Percentiles rank a stretch among this genome's conserved stretches.
Evolutionary conservation across 2,888 invertebrate genomes (phyloP).

Genomic region (Melipona beecheii): DNA sequence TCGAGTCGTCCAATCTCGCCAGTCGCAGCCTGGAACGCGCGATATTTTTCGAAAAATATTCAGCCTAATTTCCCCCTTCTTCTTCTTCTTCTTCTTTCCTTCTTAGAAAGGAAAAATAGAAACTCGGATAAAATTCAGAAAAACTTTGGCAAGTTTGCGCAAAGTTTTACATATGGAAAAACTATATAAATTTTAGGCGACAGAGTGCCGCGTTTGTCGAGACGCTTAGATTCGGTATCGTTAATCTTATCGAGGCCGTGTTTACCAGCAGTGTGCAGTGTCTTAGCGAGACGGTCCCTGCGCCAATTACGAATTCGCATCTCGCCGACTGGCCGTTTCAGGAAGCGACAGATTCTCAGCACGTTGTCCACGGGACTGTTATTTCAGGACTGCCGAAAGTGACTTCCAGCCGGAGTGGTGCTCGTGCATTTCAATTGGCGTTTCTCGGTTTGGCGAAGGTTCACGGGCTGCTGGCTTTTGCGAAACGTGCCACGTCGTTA

Average conservation of each 20-base stretch:
- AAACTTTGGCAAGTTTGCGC: background rate
- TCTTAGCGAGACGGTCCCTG: slow-evolving; percentile 62
- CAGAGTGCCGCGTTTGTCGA: slow-evolving; percentile 15
- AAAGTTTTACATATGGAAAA: background rate
- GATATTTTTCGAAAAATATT: slow-evolving; percentile 47
- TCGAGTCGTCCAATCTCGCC: slow-evolving; percentile 43
- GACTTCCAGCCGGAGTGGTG: slow-evolving; percentile 65
- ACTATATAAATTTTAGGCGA: slow-evolving; percentile 19
- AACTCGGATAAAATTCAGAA: no score
- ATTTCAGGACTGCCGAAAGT: slow-evolving; percentile 71
- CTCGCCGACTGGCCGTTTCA: slow-evolving; percentile 65
- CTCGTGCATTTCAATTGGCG: slow-evolving; percentile 65
- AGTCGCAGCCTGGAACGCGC: background rate
- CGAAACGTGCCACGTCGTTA: slow-evolving; percentile 6
- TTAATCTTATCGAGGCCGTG: slow-evolving; percentile 57
- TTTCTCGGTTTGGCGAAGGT: slow-evolving; percentile 53
- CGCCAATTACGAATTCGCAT: slow-evolving; percentile 71
- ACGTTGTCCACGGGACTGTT: slow-evolving; percentile 68
- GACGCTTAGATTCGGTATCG: slow-evolving; percentile 37
- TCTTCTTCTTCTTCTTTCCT: no score
- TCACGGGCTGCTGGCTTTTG: slow-evolving; percentile 13
- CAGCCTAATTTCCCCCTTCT: background rate
- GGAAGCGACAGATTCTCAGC: slow-evolving; percentile 69
- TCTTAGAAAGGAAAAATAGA: no score
- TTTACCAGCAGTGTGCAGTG: slow-evolving; percentile 47